These are phyloP conservation scores for Abrostola tripartita DNA, from an alignment of 2,888 invertebrate genomes.

Conservation along the genomic window DNA sequence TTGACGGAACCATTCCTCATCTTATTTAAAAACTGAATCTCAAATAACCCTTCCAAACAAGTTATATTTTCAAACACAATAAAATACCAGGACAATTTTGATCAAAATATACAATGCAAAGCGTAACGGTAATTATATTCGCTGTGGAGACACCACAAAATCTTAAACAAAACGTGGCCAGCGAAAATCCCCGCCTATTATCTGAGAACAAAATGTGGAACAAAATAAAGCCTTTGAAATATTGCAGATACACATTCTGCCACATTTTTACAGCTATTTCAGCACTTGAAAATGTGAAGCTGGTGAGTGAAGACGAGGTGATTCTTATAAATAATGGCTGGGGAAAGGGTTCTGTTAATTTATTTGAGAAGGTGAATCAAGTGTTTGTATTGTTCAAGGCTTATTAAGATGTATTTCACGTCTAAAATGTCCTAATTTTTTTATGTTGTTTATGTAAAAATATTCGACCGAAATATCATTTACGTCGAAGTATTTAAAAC, in stretches of 20 bases:
- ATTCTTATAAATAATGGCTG: slow-evolving; percentile 23
- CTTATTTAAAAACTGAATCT: not conserved
- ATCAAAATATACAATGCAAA: slow-evolving; percentile 46
- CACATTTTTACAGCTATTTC: slow-evolving; percentile 40
- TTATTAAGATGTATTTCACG: not conserved
- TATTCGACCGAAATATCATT: slow-evolving; percentile 1
- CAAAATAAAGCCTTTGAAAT: slow-evolving; percentile 49
- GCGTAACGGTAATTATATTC: slow-evolving; percentile 44
- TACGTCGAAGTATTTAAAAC: not conserved
- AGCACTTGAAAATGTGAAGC: slow-evolving; percentile 33
- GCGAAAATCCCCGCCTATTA: slow-evolving; percentile 42
- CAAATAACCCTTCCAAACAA: not conserved
- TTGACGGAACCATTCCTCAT: not conserved
- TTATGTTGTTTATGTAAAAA: too few species aligned
- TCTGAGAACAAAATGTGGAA: slow-evolving; percentile 42
- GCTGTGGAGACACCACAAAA: slow-evolving; percentile 24
- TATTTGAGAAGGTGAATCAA: not conserved
- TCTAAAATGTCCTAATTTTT: too few species aligned
- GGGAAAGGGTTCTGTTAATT: slow-evolving; percentile 5
- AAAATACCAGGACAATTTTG: slow-evolving; percentile 15
- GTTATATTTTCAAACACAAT: slow-evolving; percentile 19
- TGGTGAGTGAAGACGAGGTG: slow-evolving; percentile 10
- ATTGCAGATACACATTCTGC: slow-evolving; percentile 43
- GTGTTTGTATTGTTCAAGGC: not conserved
- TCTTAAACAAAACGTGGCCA: slow-evolving; percentile 36